Conservation (phyloP, 2,888 invertebrate species). For the Ennomos quercinarius region DNA sequence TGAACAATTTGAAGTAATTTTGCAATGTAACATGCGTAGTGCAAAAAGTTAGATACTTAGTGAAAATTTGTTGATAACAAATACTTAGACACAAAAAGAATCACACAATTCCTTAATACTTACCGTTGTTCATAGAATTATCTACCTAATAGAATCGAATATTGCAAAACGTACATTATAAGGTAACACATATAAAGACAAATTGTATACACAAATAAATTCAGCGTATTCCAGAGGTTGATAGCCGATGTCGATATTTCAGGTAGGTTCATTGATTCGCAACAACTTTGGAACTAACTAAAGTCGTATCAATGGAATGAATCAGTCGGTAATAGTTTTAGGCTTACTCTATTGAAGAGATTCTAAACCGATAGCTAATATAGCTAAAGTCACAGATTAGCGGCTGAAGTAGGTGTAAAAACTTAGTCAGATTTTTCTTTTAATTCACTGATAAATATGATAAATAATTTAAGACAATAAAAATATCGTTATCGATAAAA, state of each 20-base stretch:
- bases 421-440: too few species aligned
- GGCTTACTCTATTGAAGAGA: conserved; percentile 3
- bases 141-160: conserved; percentile 1
- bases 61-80: neutral
- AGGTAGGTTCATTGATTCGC: conserved; percentile 22
- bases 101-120: conserved; percentile 10
- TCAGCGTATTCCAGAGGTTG: conserved; percentile 11
- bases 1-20: neutral
- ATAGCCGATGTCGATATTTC: conserved; percentile 8
- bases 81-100: neutral
- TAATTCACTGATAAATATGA: too few species aligned
- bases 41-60: neutral
- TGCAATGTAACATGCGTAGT: neutral
- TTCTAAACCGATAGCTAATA: neutral
- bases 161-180: conserved; percentile 14
- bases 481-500: too few species aligned
- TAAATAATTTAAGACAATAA: too few species aligned
- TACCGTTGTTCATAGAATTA: conserved; percentile 3
- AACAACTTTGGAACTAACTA: conserved; percentile 20
- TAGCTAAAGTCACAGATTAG: too few species aligned
- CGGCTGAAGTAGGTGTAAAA: too few species aligned
- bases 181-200: conserved; percentile 4
- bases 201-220: conserved; percentile 9
- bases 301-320: conserved; percentile 13
- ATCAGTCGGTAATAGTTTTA: conserved; percentile 14